Percentiles rank a stretch among this genome's conserved stretches.
Evolutionary conservation across 2,888 invertebrate species (phyloP).

Genomic region (Rotaria socialis): DNA sequence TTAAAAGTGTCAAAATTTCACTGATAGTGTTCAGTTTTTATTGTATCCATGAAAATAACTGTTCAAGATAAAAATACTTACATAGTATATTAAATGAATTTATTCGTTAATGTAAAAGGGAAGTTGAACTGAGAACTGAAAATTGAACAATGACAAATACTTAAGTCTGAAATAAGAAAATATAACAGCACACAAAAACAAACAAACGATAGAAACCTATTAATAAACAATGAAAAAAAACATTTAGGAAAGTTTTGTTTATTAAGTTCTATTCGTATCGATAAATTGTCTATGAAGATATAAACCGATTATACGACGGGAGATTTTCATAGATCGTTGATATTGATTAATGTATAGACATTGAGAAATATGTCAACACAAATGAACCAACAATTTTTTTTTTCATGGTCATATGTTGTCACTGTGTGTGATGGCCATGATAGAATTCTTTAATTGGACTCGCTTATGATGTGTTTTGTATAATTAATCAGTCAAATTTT

Average conservation of each 20-base stretch:
- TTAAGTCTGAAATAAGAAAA: neutral
- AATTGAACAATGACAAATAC: neutral
- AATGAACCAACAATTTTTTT: neutral
- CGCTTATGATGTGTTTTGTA: neutral
- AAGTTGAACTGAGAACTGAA: neutral
- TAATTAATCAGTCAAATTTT: neutral
- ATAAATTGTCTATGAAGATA: neutral
- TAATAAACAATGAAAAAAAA: neutral
- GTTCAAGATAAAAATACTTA: neutral
- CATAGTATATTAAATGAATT: neutral
- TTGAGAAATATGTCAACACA: neutral
- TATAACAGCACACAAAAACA: neutral
- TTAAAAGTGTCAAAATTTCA: neutral
- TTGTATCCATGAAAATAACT: neutral
- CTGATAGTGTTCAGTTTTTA: neutral
- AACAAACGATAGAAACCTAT: neutral
- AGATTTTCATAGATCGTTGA: neutral
- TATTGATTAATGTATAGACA: too few species aligned
- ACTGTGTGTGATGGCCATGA: neutral
- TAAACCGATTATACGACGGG: neutral
- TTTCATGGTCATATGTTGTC: constrained; percentile 9
- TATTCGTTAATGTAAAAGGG: constrained; percentile 8
- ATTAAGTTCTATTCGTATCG: neutral
- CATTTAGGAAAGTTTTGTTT: neutral
- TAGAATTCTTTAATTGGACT: neutral